phyloP scores from a whole-genome alignment of 2,113 vertebrate genomes.

The Anoplopoma fimbria region DNA sequence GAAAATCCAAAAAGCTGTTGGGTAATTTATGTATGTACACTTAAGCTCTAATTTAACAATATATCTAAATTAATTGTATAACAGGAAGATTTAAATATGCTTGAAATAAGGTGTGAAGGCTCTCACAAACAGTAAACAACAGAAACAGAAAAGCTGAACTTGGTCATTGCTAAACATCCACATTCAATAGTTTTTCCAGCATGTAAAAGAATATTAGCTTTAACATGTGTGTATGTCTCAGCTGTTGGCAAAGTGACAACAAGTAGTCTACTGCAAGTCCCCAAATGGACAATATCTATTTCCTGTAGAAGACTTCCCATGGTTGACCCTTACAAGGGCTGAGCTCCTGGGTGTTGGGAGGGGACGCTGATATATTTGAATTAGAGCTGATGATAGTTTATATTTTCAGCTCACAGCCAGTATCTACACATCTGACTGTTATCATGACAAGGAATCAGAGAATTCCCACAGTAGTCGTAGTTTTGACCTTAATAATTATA shows the following conservation, averaged over 20 bases:
- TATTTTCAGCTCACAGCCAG: background rate
- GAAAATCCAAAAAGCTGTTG: background rate
- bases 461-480: background rate
- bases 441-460: background rate
- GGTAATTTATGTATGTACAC: background rate
- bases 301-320: conserved; percentile 1
- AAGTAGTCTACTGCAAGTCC: background rate
- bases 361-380: background rate
- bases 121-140: background rate
- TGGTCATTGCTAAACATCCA: background rate
- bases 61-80: background rate
- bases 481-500: background rate
- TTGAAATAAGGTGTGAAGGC: too few relatives aligned
- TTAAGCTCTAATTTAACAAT: background rate
- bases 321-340: background rate
- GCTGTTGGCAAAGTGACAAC: conserved; percentile 12
- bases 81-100: background rate
- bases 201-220: conserved; percentile 18
- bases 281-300: conserved; percentile 27
- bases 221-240: background rate
- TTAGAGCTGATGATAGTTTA: background rate
- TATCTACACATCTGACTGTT: background rate
- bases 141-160: background rate
- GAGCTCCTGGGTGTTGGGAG: background rate
- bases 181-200: background rate